Base-by-base conservation (phyloP, 2,888 invertebrate species). In the Conistra vaccinii region DNA sequence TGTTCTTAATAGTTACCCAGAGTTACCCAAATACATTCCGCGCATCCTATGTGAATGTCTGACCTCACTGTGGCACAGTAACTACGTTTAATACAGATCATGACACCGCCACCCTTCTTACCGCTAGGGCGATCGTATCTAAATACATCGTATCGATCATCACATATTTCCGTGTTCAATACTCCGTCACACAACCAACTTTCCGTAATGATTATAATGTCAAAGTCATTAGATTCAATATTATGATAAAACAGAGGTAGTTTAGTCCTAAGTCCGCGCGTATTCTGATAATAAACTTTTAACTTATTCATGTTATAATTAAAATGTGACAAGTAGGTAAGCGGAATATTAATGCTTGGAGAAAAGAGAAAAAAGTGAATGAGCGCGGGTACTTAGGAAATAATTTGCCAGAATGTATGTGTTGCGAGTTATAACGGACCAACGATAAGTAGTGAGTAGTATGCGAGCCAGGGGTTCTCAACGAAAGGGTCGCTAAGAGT, bases 211-310 rank as follows among this genome's bases (percentile, higher is more conserved):
- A 67, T 17, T 39, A 42, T 45, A 57, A 57, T 45, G 42, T 57
- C 68, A 29, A 42, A 57, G 7, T 45, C 29, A 12, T 45, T 39
- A 1, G 26, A 68, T 53, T 53, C 53, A 66, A 66, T 53, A n/a
- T 53, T 66, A 7, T 53, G 32, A 55, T 67, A 67, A 67, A 67
- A 67, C 23, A 39, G 26, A n/a, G 67, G 26, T 39, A 61, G 35
- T 35, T 61, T 61, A 35, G 61, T 35, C n/a, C n/a, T 61, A 35
- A 61, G 61, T 35, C 61, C 61, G 35, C 61, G 61, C 61, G 61
- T 61, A 61, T 61, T 61, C 61, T 61, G 35, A 7, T 61, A 61
- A 61, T 35, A 61, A n/a, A 61, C 23, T 10, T 61, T 35, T 14
- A 39, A 61, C 61, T 39, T 61, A 39, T 39, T 61, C 61, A 61